Evolutionary conservation across 2,888 invertebrate species (phyloP).

Genomic region (Lumbricus terrestris): DNA sequence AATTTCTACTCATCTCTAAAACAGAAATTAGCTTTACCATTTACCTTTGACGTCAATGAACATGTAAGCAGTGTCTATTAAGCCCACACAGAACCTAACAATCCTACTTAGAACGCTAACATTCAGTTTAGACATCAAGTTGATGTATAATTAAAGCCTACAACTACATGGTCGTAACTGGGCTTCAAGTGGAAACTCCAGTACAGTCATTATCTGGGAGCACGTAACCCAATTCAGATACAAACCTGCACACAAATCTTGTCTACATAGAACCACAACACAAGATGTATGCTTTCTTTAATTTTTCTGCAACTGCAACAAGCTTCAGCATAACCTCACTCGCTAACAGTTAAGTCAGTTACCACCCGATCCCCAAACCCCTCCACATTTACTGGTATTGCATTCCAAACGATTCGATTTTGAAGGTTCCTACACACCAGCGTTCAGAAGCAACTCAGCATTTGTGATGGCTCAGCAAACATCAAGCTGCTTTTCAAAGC

Average conservation of each 20-base stretch:
- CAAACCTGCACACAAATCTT: background rate
- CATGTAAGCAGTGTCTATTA: background rate
- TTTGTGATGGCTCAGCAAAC: background rate
- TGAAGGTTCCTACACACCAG: no score
- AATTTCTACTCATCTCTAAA: background rate
- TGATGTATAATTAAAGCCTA: background rate
- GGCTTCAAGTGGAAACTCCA: background rate
- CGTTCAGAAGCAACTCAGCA: no score
- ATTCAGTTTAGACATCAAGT: background rate
- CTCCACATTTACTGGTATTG: background rate
- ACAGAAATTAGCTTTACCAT: background rate
- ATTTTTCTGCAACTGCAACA: background rate
- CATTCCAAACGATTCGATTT: background rate
- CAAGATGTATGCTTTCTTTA: background rate
- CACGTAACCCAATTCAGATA: background rate
- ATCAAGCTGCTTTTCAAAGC: background rate
- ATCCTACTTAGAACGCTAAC: background rate
- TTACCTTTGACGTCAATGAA: background rate
- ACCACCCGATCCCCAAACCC: background rate
- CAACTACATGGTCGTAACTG: background rate
- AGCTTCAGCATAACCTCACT: background rate
- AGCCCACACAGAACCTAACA: background rate
- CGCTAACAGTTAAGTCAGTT: background rate
- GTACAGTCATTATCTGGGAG: background rate
- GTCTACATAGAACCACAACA: background rate